Evolutionary conservation across 2,797 vertebrate genomes (phyloP).

Genomic region (Dendrocincla tyrannina): DNA sequence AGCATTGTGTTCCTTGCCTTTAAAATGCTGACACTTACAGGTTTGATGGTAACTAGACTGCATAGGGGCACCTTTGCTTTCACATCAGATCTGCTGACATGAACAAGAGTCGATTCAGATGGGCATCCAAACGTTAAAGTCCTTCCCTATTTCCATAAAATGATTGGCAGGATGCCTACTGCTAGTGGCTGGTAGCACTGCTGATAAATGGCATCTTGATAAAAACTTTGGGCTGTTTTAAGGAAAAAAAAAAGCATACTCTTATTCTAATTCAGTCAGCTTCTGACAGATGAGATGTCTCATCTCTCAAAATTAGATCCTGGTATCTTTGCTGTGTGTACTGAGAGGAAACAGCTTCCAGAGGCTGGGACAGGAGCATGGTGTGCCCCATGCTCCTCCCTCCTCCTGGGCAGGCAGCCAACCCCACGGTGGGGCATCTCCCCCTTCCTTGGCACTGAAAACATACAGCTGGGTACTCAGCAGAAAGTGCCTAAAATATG

Average conservation of each 20-base stretch:
- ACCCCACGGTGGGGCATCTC: neutral
- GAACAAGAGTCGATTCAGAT: slow-evolving; percentile 68
- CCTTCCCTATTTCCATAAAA: slow-evolving; percentile 67
- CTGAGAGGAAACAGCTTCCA: neutral
- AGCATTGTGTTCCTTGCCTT: slow-evolving; percentile 50
- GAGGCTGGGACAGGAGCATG: neutral
- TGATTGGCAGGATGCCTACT: slow-evolving; percentile 71
- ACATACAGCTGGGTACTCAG: neutral
- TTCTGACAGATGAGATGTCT: slow-evolving; percentile 46
- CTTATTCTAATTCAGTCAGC: slow-evolving; percentile 30
- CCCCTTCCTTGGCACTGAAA: neutral
- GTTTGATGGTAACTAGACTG: slow-evolving; percentile 62
- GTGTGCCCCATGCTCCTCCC: neutral
- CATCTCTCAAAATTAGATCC: slow-evolving; percentile 15
- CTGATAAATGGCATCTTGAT: slow-evolving; percentile 57
- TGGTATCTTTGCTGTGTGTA: neutral
- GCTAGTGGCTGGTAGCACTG: slow-evolving; percentile 2
- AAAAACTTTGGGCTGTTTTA: slow-evolving; percentile 57
- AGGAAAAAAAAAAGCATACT: neutral
- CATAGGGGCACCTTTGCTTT: slow-evolving; percentile 76
- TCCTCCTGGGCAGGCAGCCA: neutral
- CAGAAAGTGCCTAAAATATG: neutral
- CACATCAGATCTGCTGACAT: slow-evolving; percentile 77
- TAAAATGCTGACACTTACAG: slow-evolving; percentile 62
- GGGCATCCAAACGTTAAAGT: slow-evolving; percentile 66